Evolutionary conservation across 2,888 invertebrate genomes (phyloP).

Genomic region (Tachina fera): DNA sequence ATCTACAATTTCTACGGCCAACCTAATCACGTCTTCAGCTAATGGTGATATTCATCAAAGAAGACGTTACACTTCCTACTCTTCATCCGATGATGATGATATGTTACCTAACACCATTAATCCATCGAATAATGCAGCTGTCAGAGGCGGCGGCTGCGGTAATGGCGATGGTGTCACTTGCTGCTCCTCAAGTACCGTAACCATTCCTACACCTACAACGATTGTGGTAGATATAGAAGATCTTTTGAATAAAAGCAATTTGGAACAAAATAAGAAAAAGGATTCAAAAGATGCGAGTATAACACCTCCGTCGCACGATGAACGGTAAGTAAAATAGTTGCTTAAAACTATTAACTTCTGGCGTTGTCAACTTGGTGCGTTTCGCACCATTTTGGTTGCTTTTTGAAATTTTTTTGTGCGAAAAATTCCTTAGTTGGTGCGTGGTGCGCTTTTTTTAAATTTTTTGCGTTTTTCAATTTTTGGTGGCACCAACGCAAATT

Average conservation of each 20-base stretch:
- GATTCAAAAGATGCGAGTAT: slow-evolving; percentile 47
- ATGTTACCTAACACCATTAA: slow-evolving; percentile 75
- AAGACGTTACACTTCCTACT: slow-evolving; percentile 78
- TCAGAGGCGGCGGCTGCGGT: slow-evolving; percentile 74
- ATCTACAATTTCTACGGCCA: slow-evolving; percentile 81
- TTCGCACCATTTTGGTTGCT: too few relatives aligned
- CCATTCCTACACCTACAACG: slow-evolving; percentile 78
- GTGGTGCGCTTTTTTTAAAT: too few relatives aligned
- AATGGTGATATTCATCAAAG: slow-evolving; percentile 73
- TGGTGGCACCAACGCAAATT: too few relatives aligned
- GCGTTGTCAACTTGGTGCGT: too few relatives aligned
- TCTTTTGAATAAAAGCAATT: slow-evolving; percentile 80
- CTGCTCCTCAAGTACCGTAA: slow-evolving; percentile 77
- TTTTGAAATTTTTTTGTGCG: too few relatives aligned
- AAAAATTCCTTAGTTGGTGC: too few relatives aligned
- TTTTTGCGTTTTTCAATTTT: too few relatives aligned
- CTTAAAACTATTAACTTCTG: neutral
- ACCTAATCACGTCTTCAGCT: slow-evolving; percentile 77
- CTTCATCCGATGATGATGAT: slow-evolving; percentile 81
- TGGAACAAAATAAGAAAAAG: slow-evolving; percentile 64
- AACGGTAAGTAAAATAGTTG: slow-evolving; percentile 67
- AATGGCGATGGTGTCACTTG: slow-evolving; percentile 78
- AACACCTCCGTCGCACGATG: slow-evolving; percentile 67
- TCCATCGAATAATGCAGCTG: slow-evolving; percentile 38
- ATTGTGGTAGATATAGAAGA: slow-evolving; percentile 87